These are phyloP conservation scores for Entelurus aequoreus DNA, from an alignment of 2,113 vertebrate genomes.

Conservation along the genomic window DNA sequence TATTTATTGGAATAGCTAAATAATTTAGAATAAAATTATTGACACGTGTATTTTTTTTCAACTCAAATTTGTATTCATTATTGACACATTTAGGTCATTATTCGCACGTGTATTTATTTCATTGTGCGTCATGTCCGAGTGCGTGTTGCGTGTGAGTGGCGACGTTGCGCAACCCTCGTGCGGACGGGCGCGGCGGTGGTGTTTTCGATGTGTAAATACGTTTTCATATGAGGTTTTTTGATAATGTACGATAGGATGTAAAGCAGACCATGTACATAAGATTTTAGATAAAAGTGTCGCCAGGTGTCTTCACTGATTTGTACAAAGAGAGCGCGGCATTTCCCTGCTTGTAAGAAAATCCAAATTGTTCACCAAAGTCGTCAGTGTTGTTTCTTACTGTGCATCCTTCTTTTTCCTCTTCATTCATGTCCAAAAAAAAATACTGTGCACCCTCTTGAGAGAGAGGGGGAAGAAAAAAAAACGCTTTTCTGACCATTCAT, in stretches of 20 bases:
- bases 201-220: conserved; percentile 73
- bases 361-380: conserved; percentile 63
- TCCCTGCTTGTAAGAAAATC: conserved; percentile 62
- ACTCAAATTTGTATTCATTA: too few species aligned
- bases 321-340: conserved; percentile 58
- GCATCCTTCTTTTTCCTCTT: conserved; percentile 30
- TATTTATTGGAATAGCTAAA: too few species aligned
- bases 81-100: too few species aligned
- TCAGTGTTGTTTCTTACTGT: conserved; percentile 63
- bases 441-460: conserved; percentile 6
- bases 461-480: too few species aligned
- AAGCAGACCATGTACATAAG: conserved; percentile 73
- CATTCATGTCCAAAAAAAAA: conserved; percentile 10
- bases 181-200: conserved; percentile 31
- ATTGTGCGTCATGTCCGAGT: too few species aligned
- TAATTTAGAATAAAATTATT: too few species aligned
- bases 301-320: conserved; percentile 70
- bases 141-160: too few species aligned
- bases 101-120: too few species aligned
- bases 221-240: conserved; percentile 77
- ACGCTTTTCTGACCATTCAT: conserved; percentile 24
- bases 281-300: conserved; percentile 73
- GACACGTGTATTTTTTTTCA: too few species aligned
- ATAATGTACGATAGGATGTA: conserved; percentile 75
- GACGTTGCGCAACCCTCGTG: too few species aligned